Base-by-base conservation (phyloP, 1,140 invertebrate genomes). In the Augochlora pura region DNA sequence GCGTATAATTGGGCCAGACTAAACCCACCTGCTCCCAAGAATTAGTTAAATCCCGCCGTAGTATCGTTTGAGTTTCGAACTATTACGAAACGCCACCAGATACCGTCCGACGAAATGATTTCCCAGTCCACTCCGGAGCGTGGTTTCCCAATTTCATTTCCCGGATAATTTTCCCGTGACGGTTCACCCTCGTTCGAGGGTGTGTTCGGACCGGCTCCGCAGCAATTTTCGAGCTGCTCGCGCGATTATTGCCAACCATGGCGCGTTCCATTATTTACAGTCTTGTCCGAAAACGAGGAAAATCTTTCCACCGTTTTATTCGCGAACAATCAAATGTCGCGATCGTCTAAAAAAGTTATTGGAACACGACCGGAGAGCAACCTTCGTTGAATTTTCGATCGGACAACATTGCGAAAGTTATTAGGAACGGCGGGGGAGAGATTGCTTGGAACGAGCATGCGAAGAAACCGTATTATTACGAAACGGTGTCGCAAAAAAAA, bases 111-210 rank as follows among this genome's bases (percentile, higher is more conserved):
- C 67, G 79, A 87, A 90, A 86, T 87, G 80, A 90, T 86, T 84
- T 88, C 79, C 77, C 81, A 71, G 72, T 67, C 39, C 62, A 70
- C 72, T 84, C 83, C 81, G 77, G 71, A 73, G 84, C 87, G 83
- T 90, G 90, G 91, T 91, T 88, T 90, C 83, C 88, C 86, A 87
- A 87, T 87, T 89, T 86, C 42, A 69, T 82, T 80, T 83, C 69
- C 69, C 84, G 86, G 87, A 90, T 90, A 87, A 89, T 89, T 42
- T 60, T 14, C 86, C 74, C 67, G 74, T 88, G 87, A 90, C 90
- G 81, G 83, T 82, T 87, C 88, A 91, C 88, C 89, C 85, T 91
- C 84, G 82, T 90, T 87, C 77, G n/a, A n/a, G 21, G 54, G n/a
- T 57, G n/a, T 57, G 54, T 72, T 77, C 65, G 49, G 71, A 32